These are phyloP conservation scores for Tricholaema leucomelas DNA, from an alignment of 2,113 vertebrate species.

Conservation along the genomic window DNA sequence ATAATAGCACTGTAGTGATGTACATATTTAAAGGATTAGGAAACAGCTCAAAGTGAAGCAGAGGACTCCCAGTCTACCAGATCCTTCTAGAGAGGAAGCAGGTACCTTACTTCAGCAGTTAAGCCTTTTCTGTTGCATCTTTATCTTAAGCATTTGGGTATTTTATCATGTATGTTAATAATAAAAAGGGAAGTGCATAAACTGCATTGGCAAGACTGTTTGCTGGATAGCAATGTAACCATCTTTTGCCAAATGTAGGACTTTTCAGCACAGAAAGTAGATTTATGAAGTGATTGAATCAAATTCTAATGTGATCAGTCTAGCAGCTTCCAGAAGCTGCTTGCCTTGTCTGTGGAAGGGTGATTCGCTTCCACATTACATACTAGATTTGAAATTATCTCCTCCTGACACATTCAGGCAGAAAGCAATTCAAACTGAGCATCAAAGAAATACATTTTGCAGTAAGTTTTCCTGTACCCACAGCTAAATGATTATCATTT, in stretches of 20 bases:
- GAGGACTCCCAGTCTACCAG: neutral
- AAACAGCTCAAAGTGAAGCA: neutral
- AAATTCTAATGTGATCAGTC: neutral
- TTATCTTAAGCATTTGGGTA: neutral
- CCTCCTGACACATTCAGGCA: neutral
- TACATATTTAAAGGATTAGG: neutral
- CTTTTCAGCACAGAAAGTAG: neutral
- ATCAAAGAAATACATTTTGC: neutral
- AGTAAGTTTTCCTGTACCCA: neutral
- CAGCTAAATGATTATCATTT: neutral
- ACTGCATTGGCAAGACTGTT: neutral
- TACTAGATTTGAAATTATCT: slow-evolving; percentile 30
- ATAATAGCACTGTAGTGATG: neutral
- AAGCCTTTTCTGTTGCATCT: neutral
- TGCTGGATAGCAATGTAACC: neutral
- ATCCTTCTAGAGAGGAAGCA: neutral
- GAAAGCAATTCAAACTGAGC: slow-evolving; percentile 6
- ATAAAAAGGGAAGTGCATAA: neutral
- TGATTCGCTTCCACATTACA: neutral
- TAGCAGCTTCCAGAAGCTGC: neutral
- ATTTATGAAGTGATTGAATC: neutral
- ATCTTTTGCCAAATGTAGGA: neutral
- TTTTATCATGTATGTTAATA: neutral
- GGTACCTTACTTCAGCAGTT: neutral
- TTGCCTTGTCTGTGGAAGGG: neutral